phyloP scores from a whole-genome alignment of 2,888 invertebrate species.

The Uropetala carovei region DNA sequence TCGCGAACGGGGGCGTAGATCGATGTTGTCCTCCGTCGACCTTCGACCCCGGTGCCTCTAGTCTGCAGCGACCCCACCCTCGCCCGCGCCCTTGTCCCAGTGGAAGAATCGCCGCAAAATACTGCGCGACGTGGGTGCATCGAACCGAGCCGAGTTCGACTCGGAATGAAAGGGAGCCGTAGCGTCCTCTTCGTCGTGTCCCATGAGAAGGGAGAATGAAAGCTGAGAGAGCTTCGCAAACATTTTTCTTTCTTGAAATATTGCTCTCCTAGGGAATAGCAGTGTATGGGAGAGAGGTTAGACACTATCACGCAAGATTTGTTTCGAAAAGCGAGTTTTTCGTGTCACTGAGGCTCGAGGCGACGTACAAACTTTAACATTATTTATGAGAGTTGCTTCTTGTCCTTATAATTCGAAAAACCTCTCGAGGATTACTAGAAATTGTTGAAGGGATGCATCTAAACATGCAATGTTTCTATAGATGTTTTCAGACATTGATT shows the following conservation, averaged over 20 bases:
- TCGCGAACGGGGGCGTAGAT: background rate
- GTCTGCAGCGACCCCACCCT: conserved; percentile 24
- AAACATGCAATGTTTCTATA: no score
- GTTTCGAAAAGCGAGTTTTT: background rate
- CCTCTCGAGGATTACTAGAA: background rate
- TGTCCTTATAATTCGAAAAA: no score
- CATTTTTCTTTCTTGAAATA: background rate
- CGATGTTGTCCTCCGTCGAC: background rate
- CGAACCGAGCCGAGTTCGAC: background rate
- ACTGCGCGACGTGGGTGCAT: background rate
- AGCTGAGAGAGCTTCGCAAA: background rate
- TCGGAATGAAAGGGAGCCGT: background rate
- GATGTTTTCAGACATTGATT: no score
- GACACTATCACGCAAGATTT: background rate
- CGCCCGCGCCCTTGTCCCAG: background rate
- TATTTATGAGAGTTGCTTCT: background rate
- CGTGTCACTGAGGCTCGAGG: background rate
- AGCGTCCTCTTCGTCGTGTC: background rate
- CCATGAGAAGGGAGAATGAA: background rate
- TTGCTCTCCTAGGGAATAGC: background rate
- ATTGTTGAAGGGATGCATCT: background rate
- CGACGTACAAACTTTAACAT: background rate
- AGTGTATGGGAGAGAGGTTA: background rate
- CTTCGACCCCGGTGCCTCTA: conserved; percentile 14
- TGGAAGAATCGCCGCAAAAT: background rate